Base-by-base conservation (phyloP, 1,140 invertebrate species). In the Drosophila sucinea region DNA sequence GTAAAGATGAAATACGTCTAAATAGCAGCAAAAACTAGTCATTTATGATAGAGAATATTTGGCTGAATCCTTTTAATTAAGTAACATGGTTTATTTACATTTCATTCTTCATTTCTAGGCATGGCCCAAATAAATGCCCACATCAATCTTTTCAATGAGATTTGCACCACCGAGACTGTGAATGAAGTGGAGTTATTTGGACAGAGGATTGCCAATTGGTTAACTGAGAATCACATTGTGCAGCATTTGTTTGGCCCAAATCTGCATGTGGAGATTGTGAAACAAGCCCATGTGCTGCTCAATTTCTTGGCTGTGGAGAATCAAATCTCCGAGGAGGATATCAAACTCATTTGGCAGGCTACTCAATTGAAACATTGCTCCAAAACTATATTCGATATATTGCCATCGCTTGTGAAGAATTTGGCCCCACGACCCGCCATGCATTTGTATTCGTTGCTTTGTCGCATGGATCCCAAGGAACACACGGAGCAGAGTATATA, bases 191-290 rank as follows among this genome's bases (percentile, higher is more conserved):
- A 98, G 83, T 93, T 95, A 41, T 95, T 97, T 60, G 97, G 97
- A 0, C 96, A 97, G 68, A 95, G 96, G 67, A 93, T 99, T 60
- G 96, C 96, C 0, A 94, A 96, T 66, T 99, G 98, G 98, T 92
- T 99, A 4, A 96, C 97, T 0, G 95, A 96, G 56, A 97, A 98
- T 91, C 97, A 97, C 90, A 98, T 99, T 60, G 97, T 99, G 77
- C 96, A 97, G 82, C 97, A 98, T 90, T 95, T 99, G 41, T 99
- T 98, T 94, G 98, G 98, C 40, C 98, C 98, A 54, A 99, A 99
- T 94, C 93, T 98, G 62, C 98, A 99, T 93, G 97, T 98, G 35
- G 98, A 98, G 94, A 96, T 97, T 92, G 93, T 99, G 33, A 99
- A 99, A 92, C 97, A 98, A 84, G 98, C 97, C 77, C 98, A 98